Conservation (phyloP, 2,888 invertebrate genomes). For the Pharmacophagus antenor region DNA sequence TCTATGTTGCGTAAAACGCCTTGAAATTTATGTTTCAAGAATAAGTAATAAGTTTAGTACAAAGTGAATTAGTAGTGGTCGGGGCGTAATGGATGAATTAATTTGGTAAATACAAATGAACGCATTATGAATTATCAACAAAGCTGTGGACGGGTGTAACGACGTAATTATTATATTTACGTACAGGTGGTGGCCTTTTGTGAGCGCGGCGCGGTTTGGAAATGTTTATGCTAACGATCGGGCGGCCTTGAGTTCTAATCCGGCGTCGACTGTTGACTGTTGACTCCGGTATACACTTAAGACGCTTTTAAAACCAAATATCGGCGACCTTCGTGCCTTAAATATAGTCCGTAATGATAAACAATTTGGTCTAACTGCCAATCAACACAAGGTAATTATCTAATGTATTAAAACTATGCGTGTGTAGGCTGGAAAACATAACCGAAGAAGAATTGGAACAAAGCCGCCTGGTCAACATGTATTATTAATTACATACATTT, state of each 20-base stretch:
- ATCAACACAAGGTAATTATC: constrained; percentile 4
- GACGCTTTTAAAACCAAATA: constrained; percentile 1
- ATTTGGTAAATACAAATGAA: neutral
- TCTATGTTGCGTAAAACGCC: no score
- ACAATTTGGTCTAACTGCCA: constrained; percentile 10
- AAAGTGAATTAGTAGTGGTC: no score
- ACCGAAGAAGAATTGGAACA: neutral
- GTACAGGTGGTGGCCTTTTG: constrained; percentile 16
- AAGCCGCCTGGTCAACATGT: no score
- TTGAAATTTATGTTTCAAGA: no score
- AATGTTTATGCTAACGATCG: constrained; percentile 17
- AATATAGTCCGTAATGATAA: constrained; percentile 8
- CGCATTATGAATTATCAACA: neutral
- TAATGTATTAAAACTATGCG: neutral
- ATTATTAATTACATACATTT: no score
- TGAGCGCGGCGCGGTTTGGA: constrained; percentile 1
- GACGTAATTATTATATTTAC: constrained; percentile 2
- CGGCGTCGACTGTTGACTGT: constrained; percentile 21
- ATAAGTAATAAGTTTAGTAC: no score
- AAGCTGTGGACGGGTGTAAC: neutral
- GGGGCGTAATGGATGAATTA: neutral
- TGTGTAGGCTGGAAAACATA: neutral
- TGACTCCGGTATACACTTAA: constrained; percentile 5
- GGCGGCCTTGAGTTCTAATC: constrained; percentile 24
- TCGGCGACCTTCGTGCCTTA: constrained; percentile 15